phyloP scores from a whole-genome alignment of 2,113 vertebrate species.

The Malurus cyaneus region DNA sequence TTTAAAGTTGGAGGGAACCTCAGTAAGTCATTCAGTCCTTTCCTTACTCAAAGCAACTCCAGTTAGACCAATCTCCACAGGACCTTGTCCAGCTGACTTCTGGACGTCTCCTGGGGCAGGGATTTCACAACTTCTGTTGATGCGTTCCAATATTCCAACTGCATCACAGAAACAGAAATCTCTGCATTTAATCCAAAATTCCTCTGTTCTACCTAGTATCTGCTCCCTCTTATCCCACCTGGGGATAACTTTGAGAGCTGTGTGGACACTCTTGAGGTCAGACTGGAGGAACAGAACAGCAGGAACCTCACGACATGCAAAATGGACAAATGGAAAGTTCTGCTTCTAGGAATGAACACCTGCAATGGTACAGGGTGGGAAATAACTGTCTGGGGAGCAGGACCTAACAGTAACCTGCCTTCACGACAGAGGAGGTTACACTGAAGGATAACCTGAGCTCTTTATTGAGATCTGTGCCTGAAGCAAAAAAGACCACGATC shows the following conservation, averaged over 20 bases:
- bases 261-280: rapidly evolving
- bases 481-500: not conserved
- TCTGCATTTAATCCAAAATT: not conserved
- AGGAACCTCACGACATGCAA: not conserved
- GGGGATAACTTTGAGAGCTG: not conserved
- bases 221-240: not conserved
- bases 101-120: not conserved
- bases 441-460: not conserved
- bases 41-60: not conserved
- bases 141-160: not conserved
- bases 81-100: not conserved
- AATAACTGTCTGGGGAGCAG: not conserved
- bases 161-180: not conserved
- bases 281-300: not conserved
- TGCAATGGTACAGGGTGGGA: not conserved
- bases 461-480: not conserved
- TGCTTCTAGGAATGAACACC: not conserved
- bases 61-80: not conserved
- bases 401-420: not conserved
- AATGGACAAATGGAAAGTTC: not conserved
- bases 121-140: not conserved
- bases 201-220: not conserved
- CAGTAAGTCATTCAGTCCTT: not conserved
- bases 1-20: not conserved
- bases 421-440: not conserved